Conservation (phyloP, 2,797 vertebrate species). For the Lithobates sylvaticus region DNA sequence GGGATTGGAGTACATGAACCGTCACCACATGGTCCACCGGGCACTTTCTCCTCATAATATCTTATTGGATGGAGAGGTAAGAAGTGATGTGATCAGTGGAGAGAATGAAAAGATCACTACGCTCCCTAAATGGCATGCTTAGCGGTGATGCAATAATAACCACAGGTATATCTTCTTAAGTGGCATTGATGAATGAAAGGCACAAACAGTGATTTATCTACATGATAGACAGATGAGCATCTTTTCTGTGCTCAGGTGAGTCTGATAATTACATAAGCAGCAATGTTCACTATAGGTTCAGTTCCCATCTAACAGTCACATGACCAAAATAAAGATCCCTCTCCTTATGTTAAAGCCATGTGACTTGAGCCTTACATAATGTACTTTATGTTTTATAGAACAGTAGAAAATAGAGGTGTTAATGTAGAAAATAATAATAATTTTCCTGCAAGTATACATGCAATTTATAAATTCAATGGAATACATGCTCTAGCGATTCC, state of each 20-base stretch:
- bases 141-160: neutral
- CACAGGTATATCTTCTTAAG: neutral
- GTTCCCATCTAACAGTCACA: too few species aligned
- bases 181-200: neutral
- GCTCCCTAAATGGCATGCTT: neutral
- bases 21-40: constrained; percentile 90
- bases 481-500: too few species aligned
- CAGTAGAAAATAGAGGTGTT: too few species aligned
- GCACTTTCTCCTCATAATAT: constrained; percentile 90
- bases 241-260: neutral
- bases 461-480: too few species aligned
- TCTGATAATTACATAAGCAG: neutral
- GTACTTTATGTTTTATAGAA: too few species aligned
- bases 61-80: constrained; percentile 91
- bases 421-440: too few species aligned
- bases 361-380: too few species aligned
- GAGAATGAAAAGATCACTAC: neutral
- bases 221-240: neutral
- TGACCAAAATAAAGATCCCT: too few species aligned
- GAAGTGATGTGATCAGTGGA: neutral
- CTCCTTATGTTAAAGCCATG: too few species aligned
- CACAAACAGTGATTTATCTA: neutral
- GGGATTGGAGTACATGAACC: constrained; percentile 93
- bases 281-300: too few species aligned
- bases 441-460: too few species aligned